Base-by-base conservation (phyloP, 2,888 invertebrate genomes). In the Rhopalosiphum nymphaeae region DNA sequence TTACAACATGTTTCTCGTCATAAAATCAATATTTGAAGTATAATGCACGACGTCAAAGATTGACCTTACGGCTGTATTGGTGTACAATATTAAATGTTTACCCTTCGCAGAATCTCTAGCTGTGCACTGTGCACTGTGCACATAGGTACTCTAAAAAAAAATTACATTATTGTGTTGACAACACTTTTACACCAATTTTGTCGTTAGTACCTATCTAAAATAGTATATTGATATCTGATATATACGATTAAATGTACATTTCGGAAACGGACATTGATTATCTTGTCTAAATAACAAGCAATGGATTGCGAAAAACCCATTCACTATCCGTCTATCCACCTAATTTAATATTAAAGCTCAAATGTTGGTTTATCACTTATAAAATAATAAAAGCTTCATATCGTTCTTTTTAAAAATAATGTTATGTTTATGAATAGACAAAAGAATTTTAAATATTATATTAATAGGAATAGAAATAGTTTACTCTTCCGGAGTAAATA, bases 1-100 rank as follows among this genome's bases (percentile, higher is more conserved):
- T 46, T 49, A 86, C 57, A 56, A 85, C 56, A 49, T 10, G 46
- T 46, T 92, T 86, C n/a, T 46, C 36, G n/a, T 92, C 87, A 26
- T 46, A 44, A 87, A 87, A 92, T 87, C 87, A 57, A 92, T 91
- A 91, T 91, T 46, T 61, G 61, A 42, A 90, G 36, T 44, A 89
- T 36, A 36, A 57, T 25, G 46, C 46, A 78, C 46, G 16, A 90
- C 90, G 25, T 61, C 57, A 29, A 44, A 44, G 7, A 89, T 9
- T 90, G 61, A 67, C 46, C 44, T 46, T 11, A 46, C 13, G 67
- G n/a, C n/a, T 67, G 67, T 26, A 86, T 46, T 46, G 44, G 25
- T 86, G 44, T 86, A 46, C 46, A 86, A 86, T 86, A 86, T 86
- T 46, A 44, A 86, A 46, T 29, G 86, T 86, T 86, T 86, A 46